Evolutionary conservation across 2,888 invertebrate species (phyloP).

Genomic region (Malthinus flaveolus): DNA sequence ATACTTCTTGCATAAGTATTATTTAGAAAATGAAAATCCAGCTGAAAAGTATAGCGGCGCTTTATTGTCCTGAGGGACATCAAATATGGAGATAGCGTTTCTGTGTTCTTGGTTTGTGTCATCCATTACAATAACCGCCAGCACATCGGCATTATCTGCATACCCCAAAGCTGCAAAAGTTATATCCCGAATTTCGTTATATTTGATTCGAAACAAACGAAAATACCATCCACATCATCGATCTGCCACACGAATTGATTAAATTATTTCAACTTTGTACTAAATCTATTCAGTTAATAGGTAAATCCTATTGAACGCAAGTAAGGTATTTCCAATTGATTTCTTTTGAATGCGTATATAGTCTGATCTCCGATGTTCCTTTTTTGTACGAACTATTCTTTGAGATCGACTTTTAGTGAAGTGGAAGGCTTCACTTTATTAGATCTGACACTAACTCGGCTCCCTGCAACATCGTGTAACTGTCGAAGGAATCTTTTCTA

Average conservation of each 20-base stretch:
- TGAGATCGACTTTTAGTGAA: slow-evolving; percentile 24
- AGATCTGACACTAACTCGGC: slow-evolving; percentile 38
- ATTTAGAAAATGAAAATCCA: slow-evolving; percentile 13
- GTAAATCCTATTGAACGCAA: no score
- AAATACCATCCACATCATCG: not conserved
- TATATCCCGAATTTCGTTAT: slow-evolving; percentile 20
- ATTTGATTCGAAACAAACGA: slow-evolving; percentile 12
- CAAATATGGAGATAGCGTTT: slow-evolving; percentile 54
- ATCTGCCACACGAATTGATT: not conserved
- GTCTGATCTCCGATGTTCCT: not conserved
- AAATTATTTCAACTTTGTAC: not conserved
- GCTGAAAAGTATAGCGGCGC: slow-evolving; percentile 12
- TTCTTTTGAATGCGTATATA: slow-evolving; percentile 16
- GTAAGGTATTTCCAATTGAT: slow-evolving; percentile 10
- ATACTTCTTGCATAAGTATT: not conserved
- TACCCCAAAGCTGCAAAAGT: slow-evolving; percentile 7
- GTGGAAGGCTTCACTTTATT: slow-evolving; percentile 41
- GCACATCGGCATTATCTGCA: slow-evolving; percentile 16
- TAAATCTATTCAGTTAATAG: not conserved
- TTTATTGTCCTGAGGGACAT: slow-evolving; percentile 48
- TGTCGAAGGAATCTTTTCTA: slow-evolving; percentile 33
- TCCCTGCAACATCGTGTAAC: slow-evolving; percentile 34
- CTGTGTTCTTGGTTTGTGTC: slow-evolving; percentile 41
- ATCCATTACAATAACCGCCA: slow-evolving; percentile 30
- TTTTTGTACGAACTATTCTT: slow-evolving; percentile 15